These are phyloP conservation scores for Phaethornis superciliosus DNA, from an alignment of 2,113 vertebrate genomes.

Conservation along the genomic window DNA sequence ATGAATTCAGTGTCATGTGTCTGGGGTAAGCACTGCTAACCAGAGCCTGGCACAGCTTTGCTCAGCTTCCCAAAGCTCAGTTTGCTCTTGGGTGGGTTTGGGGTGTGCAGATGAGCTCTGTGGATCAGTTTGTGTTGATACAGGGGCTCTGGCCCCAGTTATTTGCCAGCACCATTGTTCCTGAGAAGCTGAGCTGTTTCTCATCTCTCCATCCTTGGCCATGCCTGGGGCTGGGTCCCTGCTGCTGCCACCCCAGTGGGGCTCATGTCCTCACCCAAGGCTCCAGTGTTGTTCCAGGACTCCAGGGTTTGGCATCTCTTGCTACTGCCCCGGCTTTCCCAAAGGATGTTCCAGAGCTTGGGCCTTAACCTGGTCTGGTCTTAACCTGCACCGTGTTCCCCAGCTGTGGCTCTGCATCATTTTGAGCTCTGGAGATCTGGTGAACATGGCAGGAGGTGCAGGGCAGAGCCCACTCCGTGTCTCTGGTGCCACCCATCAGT, in stretches of 20 bases:
- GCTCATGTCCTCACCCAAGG: fast-evolving
- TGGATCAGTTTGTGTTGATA: fast-evolving
- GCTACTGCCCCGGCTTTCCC: background rate
- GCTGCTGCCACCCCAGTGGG: fast-evolving
- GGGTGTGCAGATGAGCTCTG: background rate
- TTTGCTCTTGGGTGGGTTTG: fast-evolving
- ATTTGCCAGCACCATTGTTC: background rate
- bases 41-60: background rate
- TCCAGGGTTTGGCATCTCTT: background rate
- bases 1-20: background rate
- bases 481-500: background rate
- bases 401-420: fast-evolving
- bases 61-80: background rate
- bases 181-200: background rate
- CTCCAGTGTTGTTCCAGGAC: background rate
- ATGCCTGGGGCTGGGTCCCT: background rate
- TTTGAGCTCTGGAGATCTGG: background rate
- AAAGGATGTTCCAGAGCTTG: background rate
- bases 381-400: fast-evolving
- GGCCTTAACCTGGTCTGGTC: background rate
- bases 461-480: background rate
- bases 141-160: fast-evolving
- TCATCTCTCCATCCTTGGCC: background rate
- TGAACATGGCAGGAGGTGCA: fast-evolving
- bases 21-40: background rate